Percentiles rank a stretch among this genome's conserved stretches.
phyloP scores from a whole-genome alignment of 2,113 vertebrate genomes.

The Thunnus thynnus region DNA sequence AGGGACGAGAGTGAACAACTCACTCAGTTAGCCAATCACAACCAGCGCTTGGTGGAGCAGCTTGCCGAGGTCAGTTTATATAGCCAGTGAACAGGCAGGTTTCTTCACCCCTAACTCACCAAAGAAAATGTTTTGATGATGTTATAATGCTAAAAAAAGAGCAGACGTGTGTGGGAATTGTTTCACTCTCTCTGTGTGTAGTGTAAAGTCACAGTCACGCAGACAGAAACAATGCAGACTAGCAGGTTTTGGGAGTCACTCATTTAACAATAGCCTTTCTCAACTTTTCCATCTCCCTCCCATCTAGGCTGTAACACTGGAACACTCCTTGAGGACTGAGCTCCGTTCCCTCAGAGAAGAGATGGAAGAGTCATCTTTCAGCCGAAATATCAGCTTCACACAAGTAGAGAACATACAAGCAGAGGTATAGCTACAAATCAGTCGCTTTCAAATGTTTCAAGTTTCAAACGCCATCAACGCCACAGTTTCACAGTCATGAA shows the following conservation, averaged over 20 bases:
- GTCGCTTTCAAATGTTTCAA: not conserved
- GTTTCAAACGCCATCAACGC: not conserved
- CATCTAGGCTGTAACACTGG: conserved; percentile 83
- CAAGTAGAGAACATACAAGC: conserved; percentile 80
- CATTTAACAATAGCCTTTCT: conserved; percentile 35
- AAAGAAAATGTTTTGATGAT: not conserved
- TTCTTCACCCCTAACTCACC: not conserved
- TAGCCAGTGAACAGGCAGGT: not conserved
- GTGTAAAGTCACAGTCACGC: conserved; percentile 11
- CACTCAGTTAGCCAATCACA: conserved; percentile 83
- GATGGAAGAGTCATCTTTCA: conserved; percentile 85
- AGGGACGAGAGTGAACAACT: conserved; percentile 83
- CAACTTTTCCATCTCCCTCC: conserved; percentile 4
- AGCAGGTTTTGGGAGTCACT: conserved; percentile 66
- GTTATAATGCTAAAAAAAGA: not conserved
- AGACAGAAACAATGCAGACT: conserved; percentile 65
- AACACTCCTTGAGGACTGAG: conserved; percentile 84
- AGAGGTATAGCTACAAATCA: conserved; percentile 74
- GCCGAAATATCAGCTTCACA: conserved; percentile 79
- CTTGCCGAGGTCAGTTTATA: conserved; percentile 82
- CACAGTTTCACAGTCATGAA: not conserved
- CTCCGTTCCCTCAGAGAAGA: conserved; percentile 83
- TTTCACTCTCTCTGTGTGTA: conserved; percentile 8
- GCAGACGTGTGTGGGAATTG: not conserved
- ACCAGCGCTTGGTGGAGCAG: conserved; percentile 87